Evolutionary conservation across 2,888 invertebrate species (phyloP), one percentile per base, ranked within the genome.

Genomic region (Morpho achilles): DNA sequence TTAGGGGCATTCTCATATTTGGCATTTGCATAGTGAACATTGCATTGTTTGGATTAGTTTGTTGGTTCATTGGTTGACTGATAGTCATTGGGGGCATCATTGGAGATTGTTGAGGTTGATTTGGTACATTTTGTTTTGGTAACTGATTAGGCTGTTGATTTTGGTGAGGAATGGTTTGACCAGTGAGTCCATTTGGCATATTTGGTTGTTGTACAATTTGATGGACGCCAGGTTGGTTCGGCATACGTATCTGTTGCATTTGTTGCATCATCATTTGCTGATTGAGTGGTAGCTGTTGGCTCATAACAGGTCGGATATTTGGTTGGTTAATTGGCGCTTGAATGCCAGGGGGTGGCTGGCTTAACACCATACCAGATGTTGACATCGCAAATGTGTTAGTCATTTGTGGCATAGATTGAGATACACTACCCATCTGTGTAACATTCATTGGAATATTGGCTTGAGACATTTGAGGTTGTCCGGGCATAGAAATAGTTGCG

Each of bases 191-290:
- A 42, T 70, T 72, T 0, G 82, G 75, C 77, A 88, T 75, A 40
- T 74, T 77, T 54, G 76, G 81, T 23, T 75, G 73, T 59, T n/a
- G n/a, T n/a, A 79, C 70, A 68, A 87, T 54, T 48, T 54, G 53
- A 57, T 84, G 86, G 56, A 82, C 71, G 23, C 81, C 86, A 0
- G 79, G 73, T 63, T 84, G 87, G 44, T 70, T 72, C 1, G 82
- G 75, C 77, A 88, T 75, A 23, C 87, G 76, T 82, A 88, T 82
- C 65, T 89, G 88, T 60, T 88, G 89, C 84, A 88, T 80, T 63
- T 87, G 87, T 55, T 86, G 87, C 73, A 87, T 69, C 68, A 86
- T 74, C 75, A 87, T 76, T 50, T 86, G 85, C 58, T 82, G 84
- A 46, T 82, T 82, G 60, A 85, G 62, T 0, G 82, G 76, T 52